Conservation (phyloP, 2,888 invertebrate genomes). For the Mesorhabditis belari region DNA sequence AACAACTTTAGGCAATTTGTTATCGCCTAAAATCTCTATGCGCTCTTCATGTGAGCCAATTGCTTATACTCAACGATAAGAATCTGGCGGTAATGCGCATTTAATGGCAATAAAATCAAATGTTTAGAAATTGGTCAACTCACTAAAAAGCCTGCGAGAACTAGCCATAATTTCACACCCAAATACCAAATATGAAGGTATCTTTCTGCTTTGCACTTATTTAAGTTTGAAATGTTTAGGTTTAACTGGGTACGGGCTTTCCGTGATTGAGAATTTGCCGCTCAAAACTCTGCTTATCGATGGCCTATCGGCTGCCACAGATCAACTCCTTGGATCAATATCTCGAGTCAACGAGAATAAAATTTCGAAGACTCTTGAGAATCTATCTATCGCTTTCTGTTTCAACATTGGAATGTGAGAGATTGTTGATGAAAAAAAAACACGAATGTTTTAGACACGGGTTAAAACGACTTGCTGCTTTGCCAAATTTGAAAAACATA, state of each 20-base stretch:
- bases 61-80: constrained; percentile 12
- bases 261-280: neutral
- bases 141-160: constrained; percentile 8
- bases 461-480: constrained; percentile 7
- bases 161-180: constrained; percentile 19
- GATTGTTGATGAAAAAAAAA: neutral
- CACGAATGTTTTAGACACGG: constrained; percentile 6
- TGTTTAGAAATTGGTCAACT: constrained; percentile 7
- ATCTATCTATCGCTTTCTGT: constrained; percentile 28
- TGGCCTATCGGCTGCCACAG: constrained; percentile 27
- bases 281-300: constrained; percentile 25
- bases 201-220: neutral
- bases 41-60: constrained; percentile 14
- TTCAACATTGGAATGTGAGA: constrained; percentile 16
- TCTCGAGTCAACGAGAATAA: neutral
- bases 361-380: constrained; percentile 4
- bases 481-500: constrained; percentile 15
- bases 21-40: neutral
- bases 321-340: constrained; percentile 10
- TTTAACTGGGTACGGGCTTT: constrained; percentile 4
- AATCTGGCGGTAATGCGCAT: constrained; percentile 3
- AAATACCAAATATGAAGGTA: constrained; percentile 14
- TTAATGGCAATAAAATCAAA: too few species aligned
- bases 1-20: neutral
- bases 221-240: constrained; percentile 11